phyloP scores from a whole-genome alignment of 2,113 vertebrate species.

The Protomyctophum bolini region DNA sequence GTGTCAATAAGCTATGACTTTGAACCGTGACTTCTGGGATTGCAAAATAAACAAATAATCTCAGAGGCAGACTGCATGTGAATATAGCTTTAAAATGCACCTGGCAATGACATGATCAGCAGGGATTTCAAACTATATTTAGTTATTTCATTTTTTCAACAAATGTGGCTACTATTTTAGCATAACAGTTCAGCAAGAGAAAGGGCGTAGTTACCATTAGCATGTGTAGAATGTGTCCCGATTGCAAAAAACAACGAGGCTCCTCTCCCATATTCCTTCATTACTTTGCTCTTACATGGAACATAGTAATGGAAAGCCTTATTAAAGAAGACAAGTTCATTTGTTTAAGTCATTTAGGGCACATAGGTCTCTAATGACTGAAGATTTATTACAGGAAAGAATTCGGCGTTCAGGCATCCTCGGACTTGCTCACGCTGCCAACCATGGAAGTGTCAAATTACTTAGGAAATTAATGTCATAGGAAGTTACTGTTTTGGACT shows the following conservation, averaged over 20 bases:
- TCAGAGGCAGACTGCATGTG: no score
- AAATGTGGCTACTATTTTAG: no score
- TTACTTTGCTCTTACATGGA: slow-evolving; percentile 47
- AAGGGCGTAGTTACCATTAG: not conserved
- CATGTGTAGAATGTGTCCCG: not conserved
- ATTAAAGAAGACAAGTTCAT: slow-evolving; percentile 82
- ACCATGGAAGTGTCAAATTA: slow-evolving; percentile 72
- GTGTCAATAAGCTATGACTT: no score
- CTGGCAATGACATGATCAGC: no score
- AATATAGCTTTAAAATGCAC: no score
- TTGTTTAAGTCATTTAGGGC: slow-evolving; percentile 81
- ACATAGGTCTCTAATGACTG: slow-evolving; percentile 74
- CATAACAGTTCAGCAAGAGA: not conserved
- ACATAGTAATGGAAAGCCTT: slow-evolving; percentile 75
- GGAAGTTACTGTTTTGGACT: slow-evolving; percentile 80
- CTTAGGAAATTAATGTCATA: slow-evolving; percentile 79
- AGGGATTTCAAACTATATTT: no score
- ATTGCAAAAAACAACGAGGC: not conserved
- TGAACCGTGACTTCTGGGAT: no score
- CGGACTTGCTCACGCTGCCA: slow-evolving; percentile 55
- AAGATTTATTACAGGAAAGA: slow-evolving; percentile 81
- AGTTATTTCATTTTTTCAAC: no score
- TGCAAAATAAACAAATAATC: no score
- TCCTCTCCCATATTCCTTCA: slow-evolving; percentile 2
- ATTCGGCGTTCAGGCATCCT: slow-evolving; percentile 72